Evolutionary conservation across 2,888 invertebrate genomes (phyloP), one percentile per base, ranked within the genome.

Genomic region (Xestia xanthographa): DNA sequence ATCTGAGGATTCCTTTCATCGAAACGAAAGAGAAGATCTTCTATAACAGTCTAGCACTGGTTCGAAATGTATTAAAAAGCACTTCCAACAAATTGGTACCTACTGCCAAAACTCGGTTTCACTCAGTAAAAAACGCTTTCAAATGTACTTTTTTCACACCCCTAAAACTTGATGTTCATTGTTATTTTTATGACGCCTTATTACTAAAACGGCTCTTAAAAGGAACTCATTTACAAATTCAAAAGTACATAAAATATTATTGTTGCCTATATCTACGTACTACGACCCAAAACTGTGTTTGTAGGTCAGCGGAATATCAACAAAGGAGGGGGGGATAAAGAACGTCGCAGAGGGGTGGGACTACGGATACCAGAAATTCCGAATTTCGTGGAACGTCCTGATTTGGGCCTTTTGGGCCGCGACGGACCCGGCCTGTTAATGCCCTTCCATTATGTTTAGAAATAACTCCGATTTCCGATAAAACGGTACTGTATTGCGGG

Each of bases 261-360:
- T 88, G 82, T 80, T 78, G 69, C 60, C 50, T 80, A 77, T 77
- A 77, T 65, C 66, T 77, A 50, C 66, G 80, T 85, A 85, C 78
- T 85, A 83, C 85, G 87, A 89, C 88, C 87, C 87, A 90, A 94
- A 93, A 91, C 82, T 93, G 93, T 95, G 95, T 95, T 95, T 96
- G 91, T 95, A 94, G 96, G 96, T 95, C 95, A 95, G 90, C 88
- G 87, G 91, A 93, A 93, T 92, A 92, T 93, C 94, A 95, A 95
- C 95, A 94, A 93, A 92, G 88, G 89, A 88, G 87, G 34, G 87
- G 34, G 88, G 48, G 86, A 86, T 86, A 83, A 87, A 88, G 90
- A 91, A 83, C 86, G 88, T 85, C 85, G 83, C 86, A 75, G 82
- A 85, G 89, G 87, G 86, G 88, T 66, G 60, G 67, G 53, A 53